Base-by-base conservation (phyloP, 2,888 invertebrate species). In the Hypomecis punctinalis region DNA sequence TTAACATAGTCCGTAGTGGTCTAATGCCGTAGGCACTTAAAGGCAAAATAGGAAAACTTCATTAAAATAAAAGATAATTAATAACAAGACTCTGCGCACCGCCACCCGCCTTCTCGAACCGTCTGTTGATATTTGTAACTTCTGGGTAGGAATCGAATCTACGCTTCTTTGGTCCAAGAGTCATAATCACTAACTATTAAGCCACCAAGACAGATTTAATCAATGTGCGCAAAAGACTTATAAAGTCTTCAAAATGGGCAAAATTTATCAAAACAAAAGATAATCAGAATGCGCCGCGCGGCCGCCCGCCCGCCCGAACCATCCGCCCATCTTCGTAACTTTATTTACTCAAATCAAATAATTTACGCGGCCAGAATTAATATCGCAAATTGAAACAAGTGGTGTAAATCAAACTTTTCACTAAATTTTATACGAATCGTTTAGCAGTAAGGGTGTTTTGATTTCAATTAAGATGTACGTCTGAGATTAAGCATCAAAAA, bases 301-400 rank as follows among this genome's bases (percentile, higher is more conserved):
- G 0, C 7, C 52, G 10, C 37, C 60, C 35, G 52, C 6, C 42
- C 49, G 36, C 39, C 60, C 40, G 36, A 47, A 13, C 45, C 40
- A 13, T 39, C 39, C 33, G 35, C 49, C 13, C 23, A 36, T 52
- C 52, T 52, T 39, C 51, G 0, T 40, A 47, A 53, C 36, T 61
- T 61, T 61, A 61, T 53, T 42, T 45, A 46, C 45, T 42, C 39
- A 54, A 54, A 48, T 61, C 54, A 54, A 61, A 48, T 53, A 53
- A 53, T 54, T 61, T 46, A 42, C 47, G 48, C 46, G 42, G 7
- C 36, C 35, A 10, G 60, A 61, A 61, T 53, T 60, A 60, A 60
- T 53, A 53, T 53, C 51, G 39, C 47, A 60, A 60, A 60, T 45
- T 53, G 60, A 46, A 46, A 60, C 60, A 53, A 60, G 60, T 60